These are phyloP conservation scores for Conomelus anceps DNA, from an alignment of 2,888 invertebrate species.

Conservation along the genomic window DNA sequence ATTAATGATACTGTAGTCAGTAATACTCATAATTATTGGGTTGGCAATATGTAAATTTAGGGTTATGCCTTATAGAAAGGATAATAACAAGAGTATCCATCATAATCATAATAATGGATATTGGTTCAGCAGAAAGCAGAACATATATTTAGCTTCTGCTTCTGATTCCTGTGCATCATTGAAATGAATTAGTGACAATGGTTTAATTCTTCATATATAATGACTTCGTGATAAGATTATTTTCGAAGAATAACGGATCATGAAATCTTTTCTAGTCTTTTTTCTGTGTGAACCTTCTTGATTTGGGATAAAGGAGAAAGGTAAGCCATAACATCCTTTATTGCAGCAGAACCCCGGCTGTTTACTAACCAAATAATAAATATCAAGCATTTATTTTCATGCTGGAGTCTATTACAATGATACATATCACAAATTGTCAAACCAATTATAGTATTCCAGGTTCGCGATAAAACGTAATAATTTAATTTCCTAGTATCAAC, in stretches of 20 bases:
- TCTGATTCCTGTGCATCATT: background rate
- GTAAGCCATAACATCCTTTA: background rate
- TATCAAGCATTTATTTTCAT: background rate
- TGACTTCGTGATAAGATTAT: background rate
- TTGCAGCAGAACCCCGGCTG: conserved; percentile 1
- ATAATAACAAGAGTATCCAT: background rate
- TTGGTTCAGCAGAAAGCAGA: background rate
- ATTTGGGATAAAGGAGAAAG: background rate
- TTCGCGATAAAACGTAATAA: no score
- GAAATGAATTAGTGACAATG: background rate
- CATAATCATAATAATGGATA: background rate
- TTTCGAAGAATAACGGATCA: background rate
- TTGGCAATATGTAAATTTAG: background rate
- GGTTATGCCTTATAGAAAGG: background rate
- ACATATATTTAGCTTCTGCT: no score
- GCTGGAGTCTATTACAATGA: background rate
- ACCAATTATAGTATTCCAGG: no score
- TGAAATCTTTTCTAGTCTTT: background rate
- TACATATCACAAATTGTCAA: background rate
- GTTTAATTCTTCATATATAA: background rate
- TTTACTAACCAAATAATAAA: background rate
- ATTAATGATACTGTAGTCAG: background rate
- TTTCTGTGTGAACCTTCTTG: background rate
- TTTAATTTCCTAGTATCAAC: no score
- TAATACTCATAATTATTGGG: background rate